Base-by-base conservation (phyloP, 1,140 invertebrate genomes). In the Geopemphigus sp. region DNA sequence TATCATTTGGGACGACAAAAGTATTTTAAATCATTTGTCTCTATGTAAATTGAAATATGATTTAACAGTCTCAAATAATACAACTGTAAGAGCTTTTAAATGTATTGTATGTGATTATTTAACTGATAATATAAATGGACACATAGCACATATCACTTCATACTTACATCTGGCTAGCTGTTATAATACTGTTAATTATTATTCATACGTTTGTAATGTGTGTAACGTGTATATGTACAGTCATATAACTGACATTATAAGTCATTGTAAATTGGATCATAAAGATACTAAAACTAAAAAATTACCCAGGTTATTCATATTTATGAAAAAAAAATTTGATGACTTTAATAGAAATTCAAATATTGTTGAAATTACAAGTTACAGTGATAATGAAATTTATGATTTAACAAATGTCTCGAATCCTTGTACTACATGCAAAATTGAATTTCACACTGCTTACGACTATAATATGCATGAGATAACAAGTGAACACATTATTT, bases 401-500 rank as follows among this genome's bases (percentile, higher is more conserved):
- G n/a, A 22, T 45, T 45, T 10, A n/a, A 24, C 45, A 61, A 26
- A 14, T 24, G 64, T 22, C n/a, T 66, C 64, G 4, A 4, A n/a
- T 14, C 0, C 14, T 14, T 66, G 64, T 47, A 0, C 0, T 47
- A 5, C 8, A 2, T 66, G 64, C 14, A 66, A 66, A 66, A 24
- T 66, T 66, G 6, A 24, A 66, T 66, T 66, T 47, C 39, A 66
- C 12, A 22, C 8, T 5, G 22, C n/a, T 0, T 1, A 22, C 22
- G 64, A 66, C 12, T 66, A 66, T 47, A 22, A 66, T 45, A 24
- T 22, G 32, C 64, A 66, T 8, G n/a, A 22, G n/a, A 47, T 66
- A n/a, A 66, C 64, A 45, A 66, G 64, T 47, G 64, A 66, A 66
- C 64, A 66, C 45, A 66, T 66, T 22, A 66, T 66, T 47, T 66